Percentiles rank a stretch among this genome's conserved stretches.
Evolutionary conservation across 2,113 vertebrate genomes (phyloP).

Genomic region (Caracal caracal): DNA sequence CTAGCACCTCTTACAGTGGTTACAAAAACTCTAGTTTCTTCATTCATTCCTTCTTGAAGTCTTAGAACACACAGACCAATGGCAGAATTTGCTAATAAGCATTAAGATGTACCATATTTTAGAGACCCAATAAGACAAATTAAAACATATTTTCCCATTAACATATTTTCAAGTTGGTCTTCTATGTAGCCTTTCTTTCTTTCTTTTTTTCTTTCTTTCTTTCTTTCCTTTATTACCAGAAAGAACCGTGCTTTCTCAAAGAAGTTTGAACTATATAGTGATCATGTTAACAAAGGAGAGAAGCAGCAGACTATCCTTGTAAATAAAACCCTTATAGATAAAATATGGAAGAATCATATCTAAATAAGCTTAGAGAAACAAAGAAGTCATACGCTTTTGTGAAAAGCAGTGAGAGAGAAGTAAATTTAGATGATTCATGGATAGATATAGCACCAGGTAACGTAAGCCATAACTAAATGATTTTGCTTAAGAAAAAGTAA

Average conservation of each 20-base stretch:
- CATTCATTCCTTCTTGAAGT: background rate
- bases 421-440: background rate
- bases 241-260: background rate
- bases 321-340: background rate
- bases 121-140: background rate
- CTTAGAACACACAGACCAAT: background rate
- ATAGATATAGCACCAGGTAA: background rate
- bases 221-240: background rate
- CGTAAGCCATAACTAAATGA: background rate
- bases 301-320: background rate
- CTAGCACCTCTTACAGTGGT: background rate
- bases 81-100: background rate
- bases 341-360: background rate
- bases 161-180: background rate
- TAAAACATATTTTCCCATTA: background rate
- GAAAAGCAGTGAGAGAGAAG: slow-evolving; percentile 5
- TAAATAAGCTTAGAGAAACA: background rate
- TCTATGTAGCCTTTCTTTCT: background rate
- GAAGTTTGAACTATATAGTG: background rate
- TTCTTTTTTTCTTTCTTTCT: background rate
- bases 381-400: background rate
- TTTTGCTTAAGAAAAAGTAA: slow-evolving; percentile 26
- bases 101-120: background rate
- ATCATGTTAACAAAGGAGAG: background rate
- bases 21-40: background rate